These are phyloP conservation scores for Platichthys stellatus DNA, from an alignment of 2,113 vertebrate genomes.

Conservation along the genomic window DNA sequence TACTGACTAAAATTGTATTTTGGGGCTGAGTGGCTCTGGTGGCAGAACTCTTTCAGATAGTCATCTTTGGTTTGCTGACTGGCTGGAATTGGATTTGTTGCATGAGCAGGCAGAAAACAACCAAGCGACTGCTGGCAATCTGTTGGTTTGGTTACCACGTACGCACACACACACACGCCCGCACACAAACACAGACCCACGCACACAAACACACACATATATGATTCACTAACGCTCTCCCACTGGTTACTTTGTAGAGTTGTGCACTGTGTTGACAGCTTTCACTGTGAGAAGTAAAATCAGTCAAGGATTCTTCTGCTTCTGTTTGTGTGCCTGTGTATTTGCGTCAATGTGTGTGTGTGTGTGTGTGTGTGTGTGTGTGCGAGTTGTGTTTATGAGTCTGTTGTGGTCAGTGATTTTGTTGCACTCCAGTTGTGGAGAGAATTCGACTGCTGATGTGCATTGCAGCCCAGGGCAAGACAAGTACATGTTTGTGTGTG, in stretches of 20 bases:
- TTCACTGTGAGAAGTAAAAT: constrained; percentile 56
- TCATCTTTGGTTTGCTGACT: constrained; percentile 69
- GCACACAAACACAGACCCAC: constrained; percentile 8
- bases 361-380: constrained; percentile 8
- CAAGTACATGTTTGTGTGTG: constrained; percentile 39
- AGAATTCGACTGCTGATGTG: constrained; percentile 67
- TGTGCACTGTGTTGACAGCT: constrained; percentile 57
- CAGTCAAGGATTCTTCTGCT: constrained; percentile 44
- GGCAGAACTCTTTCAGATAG: constrained; percentile 60
- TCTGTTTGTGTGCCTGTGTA: not conserved
- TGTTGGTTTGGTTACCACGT: constrained; percentile 64
- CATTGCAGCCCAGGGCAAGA: constrained; percentile 65
- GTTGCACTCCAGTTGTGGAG: constrained; percentile 64
- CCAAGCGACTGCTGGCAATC: constrained; percentile 56
- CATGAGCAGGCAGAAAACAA: constrained; percentile 75
- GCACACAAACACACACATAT: constrained; percentile 17
- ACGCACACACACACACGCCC: constrained; percentile 9
- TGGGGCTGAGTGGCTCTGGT: constrained; percentile 54
- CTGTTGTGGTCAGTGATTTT: constrained; percentile 69
- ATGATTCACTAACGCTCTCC: constrained; percentile 31
- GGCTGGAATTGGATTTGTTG: constrained; percentile 74
- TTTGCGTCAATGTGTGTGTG: not conserved
- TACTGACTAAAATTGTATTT: constrained; percentile 48
- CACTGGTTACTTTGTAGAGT: constrained; percentile 51
- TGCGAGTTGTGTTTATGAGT: not conserved